phyloP scores from a whole-genome alignment of 2,113 vertebrate genomes.

The Lophius piscatorius region DNA sequence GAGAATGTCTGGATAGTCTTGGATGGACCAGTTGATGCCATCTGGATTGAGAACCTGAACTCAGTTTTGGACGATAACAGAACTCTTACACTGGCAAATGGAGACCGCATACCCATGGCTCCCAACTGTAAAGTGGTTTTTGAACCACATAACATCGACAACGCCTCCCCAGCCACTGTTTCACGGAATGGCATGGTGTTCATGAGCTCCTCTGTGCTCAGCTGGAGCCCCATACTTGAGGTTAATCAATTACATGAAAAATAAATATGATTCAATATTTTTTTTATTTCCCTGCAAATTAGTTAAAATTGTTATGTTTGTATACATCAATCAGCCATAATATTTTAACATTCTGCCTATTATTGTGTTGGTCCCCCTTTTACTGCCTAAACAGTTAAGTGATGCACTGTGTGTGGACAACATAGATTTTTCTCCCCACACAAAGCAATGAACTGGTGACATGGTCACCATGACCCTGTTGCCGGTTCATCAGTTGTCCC shows the following conservation, averaged over 20 bases:
- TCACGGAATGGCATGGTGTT: slow-evolving; percentile 99
- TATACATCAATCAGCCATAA: no score
- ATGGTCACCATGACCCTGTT: no score
- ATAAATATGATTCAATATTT: no score
- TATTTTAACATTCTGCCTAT: no score
- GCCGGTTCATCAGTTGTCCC: no score
- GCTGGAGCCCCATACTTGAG: slow-evolving; percentile 94
- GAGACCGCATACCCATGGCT: slow-evolving; percentile 96
- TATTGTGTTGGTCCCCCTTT: no score
- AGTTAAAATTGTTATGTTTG: no score
- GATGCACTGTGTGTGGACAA: no score
- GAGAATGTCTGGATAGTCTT: slow-evolving; percentile 97
- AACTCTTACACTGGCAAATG: slow-evolving; percentile 94
- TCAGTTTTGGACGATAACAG: slow-evolving; percentile 97
- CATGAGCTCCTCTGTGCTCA: slow-evolving; percentile 96
- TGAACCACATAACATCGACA: slow-evolving; percentile 97
- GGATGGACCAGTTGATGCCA: slow-evolving; percentile 96
- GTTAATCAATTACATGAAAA: slow-evolving; percentile 65
- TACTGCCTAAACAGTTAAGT: no score
- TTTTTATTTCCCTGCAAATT: no score
- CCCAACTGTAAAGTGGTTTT: slow-evolving; percentile 96
- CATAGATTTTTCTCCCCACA: no score
- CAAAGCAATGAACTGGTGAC: no score
- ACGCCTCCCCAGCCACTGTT: slow-evolving; percentile 95
- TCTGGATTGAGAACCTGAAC: slow-evolving; percentile 99